Conservation (phyloP, 1,140 invertebrate species). For the Heliconius hermathena region DNA sequence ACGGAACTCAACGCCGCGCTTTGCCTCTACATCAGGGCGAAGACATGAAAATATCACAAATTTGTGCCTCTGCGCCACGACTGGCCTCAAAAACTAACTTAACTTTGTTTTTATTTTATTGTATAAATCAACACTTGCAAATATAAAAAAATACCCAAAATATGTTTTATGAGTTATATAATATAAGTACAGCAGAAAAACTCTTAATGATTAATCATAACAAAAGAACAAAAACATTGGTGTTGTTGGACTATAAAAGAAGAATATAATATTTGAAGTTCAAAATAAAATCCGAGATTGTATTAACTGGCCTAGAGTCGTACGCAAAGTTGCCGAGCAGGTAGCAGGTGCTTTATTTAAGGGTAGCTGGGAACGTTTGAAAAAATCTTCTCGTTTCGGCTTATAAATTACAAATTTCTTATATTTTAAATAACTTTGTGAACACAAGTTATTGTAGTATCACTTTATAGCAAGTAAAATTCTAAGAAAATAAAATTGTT, state of each 20-base stretch:
- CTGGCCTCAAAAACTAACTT: no score
- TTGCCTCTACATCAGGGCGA: no score
- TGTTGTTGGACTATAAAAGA: not conserved
- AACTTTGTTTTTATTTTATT: no score
- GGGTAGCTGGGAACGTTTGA: not conserved
- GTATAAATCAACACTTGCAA: no score
- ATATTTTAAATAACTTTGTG: not conserved
- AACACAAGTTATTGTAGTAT: not conserved
- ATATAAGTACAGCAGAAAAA: no score
- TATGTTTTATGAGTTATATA: no score
- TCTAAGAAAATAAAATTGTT: no score
- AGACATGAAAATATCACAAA: no score
- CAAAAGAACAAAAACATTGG: not conserved
- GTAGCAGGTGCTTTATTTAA: slow-evolving; percentile 50
- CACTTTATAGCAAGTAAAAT: no score
- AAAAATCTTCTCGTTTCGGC: slow-evolving; percentile 8
- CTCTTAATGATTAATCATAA: not conserved
- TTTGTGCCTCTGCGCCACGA: no score
- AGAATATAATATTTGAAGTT: not conserved
- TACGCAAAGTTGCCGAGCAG: slow-evolving; percentile 30
- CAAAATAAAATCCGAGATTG: slow-evolving; percentile 20
- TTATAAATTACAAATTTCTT: not conserved
- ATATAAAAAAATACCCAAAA: no score
- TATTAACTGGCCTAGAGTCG: not conserved
- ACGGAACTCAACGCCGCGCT: no score